phyloP scores from a whole-genome alignment of 2,797 vertebrate species.

The Centroberyx gerrardi region DNA sequence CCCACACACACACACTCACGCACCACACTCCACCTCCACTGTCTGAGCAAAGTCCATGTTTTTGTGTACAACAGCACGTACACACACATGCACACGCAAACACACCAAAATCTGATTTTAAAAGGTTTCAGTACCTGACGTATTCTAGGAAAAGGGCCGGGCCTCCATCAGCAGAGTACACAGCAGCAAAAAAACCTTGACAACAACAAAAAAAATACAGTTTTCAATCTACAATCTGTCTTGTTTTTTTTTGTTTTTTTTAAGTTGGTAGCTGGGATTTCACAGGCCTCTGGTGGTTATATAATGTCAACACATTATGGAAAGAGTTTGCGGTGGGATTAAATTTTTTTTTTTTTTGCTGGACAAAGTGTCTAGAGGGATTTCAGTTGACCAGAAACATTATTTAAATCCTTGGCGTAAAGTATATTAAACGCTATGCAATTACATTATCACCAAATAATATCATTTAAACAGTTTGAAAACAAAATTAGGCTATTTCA shows the following conservation, averaged over 20 bases:
- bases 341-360: constrained; percentile 20
- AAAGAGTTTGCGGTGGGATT: constrained; percentile 29
- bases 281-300: constrained; percentile 35
- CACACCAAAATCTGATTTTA: neutral
- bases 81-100: constrained; percentile 5
- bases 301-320: constrained; percentile 51
- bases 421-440: constrained; percentile 3
- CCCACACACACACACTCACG: neutral
- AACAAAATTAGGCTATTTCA: neutral
- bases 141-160: neutral
- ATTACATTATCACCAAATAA: neutral
- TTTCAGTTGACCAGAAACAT: constrained; percentile 14
- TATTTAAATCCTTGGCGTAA: constrained; percentile 1
- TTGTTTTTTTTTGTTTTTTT: too few relatives aligned
- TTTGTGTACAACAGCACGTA: neutral
- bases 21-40: neutral
- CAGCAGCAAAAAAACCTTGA: neutral
- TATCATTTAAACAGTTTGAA: neutral
- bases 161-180: neutral
- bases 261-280: constrained; percentile 10
- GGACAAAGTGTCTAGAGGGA: constrained; percentile 2
- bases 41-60: neutral
- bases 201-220: too few relatives aligned
- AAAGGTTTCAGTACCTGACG: neutral
- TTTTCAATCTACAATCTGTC: too few relatives aligned